These are phyloP conservation scores for Silurus glanis DNA, from an alignment of 2,113 vertebrate genomes.

Conservation along the genomic window DNA sequence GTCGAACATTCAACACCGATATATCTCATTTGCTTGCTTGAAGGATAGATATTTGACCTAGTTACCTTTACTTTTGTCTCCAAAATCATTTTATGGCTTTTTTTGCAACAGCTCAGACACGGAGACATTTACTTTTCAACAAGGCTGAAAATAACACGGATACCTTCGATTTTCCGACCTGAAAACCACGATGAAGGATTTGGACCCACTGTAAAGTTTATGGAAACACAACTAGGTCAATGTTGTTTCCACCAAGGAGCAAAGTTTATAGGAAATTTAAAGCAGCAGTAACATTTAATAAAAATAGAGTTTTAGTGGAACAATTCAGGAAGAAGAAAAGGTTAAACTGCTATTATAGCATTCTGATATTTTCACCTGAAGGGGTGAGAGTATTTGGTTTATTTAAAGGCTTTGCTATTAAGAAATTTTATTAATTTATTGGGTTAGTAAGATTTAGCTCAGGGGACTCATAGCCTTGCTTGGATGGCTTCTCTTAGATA, in stretches of 20 bases:
- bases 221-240: slow-evolving; percentile 10
- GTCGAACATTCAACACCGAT: not conserved
- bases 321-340: not conserved
- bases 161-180: slow-evolving; percentile 12
- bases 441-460: not conserved
- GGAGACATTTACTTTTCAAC: not conserved
- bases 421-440: slow-evolving; percentile 5
- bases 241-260: slow-evolving; percentile 3
- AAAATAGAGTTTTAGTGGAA: not conserved
- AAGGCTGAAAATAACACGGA: not conserved
- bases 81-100: not conserved
- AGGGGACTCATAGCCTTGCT: not conserved
- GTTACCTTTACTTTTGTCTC: not conserved
- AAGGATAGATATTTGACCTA: not conserved
- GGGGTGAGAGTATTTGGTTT: not conserved
- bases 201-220: not conserved
- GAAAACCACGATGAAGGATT: not conserved
- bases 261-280: not conserved
- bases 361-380: not conserved
- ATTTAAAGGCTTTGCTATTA: not conserved
- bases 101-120: not conserved
- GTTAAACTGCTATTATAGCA: not conserved
- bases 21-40: not conserved
- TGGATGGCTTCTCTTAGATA: not conserved
- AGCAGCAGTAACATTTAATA: slow-evolving; percentile 8